Evolutionary conservation across 2,888 invertebrate genomes (phyloP).

Genomic region (Hirtodrosophila alboralis): DNA sequence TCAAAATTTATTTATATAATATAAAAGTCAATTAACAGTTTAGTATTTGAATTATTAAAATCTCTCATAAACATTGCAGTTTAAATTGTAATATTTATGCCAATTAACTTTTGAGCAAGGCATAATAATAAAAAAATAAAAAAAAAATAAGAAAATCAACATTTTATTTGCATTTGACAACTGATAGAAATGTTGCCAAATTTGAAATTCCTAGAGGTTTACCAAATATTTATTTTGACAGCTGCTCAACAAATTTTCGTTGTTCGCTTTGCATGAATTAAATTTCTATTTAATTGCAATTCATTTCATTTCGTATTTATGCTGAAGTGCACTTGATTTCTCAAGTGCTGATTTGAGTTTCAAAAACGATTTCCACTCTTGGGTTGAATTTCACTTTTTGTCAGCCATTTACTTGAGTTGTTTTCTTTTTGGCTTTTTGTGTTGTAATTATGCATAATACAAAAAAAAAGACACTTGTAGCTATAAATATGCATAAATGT

Average conservation of each 20-base stretch:
- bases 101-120: no score
- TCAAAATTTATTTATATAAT: no score
- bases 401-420: conserved; percentile 30
- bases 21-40: no score
- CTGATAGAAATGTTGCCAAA: background rate
- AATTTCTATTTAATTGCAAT: conserved; percentile 37
- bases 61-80: no score
- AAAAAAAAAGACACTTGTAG: conserved; percentile 34
- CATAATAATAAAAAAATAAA: no score
- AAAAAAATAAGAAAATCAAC: no score
- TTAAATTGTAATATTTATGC: no score
- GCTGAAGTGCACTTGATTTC: conserved; percentile 37
- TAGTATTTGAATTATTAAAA: no score
- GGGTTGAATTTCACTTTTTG: conserved; percentile 56
- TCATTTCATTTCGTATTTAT: conserved; percentile 31
- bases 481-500: conserved; percentile 34
- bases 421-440: conserved; percentile 31
- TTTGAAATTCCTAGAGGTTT: conserved; percentile 2
- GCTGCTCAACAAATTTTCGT: conserved; percentile 11
- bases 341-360: conserved; percentile 12
- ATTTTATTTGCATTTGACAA: background rate
- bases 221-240: conserved; percentile 23
- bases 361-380: conserved; percentile 4
- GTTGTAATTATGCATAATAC: conserved; percentile 45
- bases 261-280: conserved; percentile 13